A percentile compares a stretch with the other conserved stretches of the same genome.
Evolutionary conservation across 2,113 vertebrate species (phyloP).

Genomic region (Panthera tigris): DNA sequence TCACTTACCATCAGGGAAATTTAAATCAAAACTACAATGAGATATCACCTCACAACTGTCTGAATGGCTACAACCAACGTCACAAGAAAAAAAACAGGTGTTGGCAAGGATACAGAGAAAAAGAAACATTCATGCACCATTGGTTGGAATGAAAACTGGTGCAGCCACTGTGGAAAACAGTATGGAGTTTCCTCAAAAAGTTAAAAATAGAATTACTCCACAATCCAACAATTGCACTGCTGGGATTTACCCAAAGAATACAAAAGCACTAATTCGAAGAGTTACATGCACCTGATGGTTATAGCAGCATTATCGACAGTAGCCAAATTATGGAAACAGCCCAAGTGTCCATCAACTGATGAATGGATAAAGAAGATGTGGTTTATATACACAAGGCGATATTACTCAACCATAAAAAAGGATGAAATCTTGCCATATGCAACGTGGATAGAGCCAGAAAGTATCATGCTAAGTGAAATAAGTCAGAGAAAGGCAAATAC

Average conservation of each 20-base stretch:
- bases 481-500: background rate
- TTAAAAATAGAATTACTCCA: background rate
- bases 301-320: background rate
- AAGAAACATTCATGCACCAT: background rate
- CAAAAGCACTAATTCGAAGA: background rate
- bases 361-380: background rate
- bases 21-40: background rate
- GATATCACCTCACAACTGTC: background rate
- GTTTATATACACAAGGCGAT: background rate
- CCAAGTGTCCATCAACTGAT: background rate
- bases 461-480: background rate
- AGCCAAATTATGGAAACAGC: background rate
- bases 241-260: background rate
- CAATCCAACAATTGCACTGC: background rate
- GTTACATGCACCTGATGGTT: background rate
- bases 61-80: background rate
- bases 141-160: background rate
- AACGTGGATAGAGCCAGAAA: background rate
- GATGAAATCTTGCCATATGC: background rate
- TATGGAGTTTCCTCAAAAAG: background rate
- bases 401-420: background rate
- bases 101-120: background rate
- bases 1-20: background rate
- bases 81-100: background rate
- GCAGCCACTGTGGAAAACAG: background rate